Evolutionary conservation across 2,888 invertebrate species (phyloP).

Genomic region (Apotomis turbidana): DNA sequence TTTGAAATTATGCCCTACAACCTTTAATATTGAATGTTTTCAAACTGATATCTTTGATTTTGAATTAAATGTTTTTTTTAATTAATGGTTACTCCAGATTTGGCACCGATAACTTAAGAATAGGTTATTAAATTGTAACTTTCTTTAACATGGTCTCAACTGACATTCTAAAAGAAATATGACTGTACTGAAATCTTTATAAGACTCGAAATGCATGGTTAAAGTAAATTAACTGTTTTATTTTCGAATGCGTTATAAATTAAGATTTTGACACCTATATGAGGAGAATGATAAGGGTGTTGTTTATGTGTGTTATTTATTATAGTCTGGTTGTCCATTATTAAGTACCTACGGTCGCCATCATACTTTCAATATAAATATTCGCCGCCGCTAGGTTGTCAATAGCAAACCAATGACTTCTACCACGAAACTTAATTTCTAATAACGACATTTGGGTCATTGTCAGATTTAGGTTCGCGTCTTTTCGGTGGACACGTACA

Average conservation of each 20-base stretch:
- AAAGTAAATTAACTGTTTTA: background rate
- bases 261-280: background rate
- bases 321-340: background rate
- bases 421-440: no score
- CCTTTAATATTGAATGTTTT: slow-evolving; percentile 22
- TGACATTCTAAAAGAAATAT: background rate
- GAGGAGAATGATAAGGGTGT: background rate
- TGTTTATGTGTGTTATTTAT: background rate
- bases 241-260: background rate
- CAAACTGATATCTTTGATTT: background rate
- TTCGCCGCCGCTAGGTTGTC: no score
- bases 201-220: background rate
- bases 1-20: slow-evolving; percentile 11
- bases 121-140: background rate
- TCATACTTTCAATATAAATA: no score
- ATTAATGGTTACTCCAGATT: slow-evolving; percentile 25
- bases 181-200: background rate
- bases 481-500: no score
- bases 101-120: slow-evolving; percentile 15
- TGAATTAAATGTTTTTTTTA: slow-evolving; percentile 16
- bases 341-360: background rate
- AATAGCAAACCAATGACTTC: no score
- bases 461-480: no score
- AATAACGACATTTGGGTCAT: no score
- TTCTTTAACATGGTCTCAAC: background rate